These are phyloP conservation scores for Hippocampus barbouri DNA, from an alignment of 2,113 vertebrate genomes.

Conservation along the genomic window DNA sequence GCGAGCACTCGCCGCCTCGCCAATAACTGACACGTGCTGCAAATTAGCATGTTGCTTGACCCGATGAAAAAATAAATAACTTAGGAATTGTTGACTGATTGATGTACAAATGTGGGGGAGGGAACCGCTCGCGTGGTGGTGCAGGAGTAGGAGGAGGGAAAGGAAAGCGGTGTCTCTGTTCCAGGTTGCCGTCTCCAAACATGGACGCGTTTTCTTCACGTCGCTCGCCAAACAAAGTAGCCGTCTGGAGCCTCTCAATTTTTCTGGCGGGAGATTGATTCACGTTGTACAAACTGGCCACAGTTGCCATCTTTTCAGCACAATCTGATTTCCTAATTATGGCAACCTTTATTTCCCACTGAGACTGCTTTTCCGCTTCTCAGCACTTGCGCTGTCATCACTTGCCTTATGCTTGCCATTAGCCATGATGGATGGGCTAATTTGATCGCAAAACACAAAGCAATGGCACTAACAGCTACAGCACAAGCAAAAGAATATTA, in stretches of 20 bases:
- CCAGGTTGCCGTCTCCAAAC: background rate
- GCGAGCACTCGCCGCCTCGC: background rate
- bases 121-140: background rate
- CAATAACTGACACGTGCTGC: background rate
- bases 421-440: background rate
- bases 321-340: background rate
- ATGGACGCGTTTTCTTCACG: background rate
- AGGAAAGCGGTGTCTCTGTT: background rate
- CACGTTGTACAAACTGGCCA: background rate
- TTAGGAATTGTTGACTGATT: background rate
- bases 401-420: background rate
- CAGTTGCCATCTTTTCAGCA: background rate
- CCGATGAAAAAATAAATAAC: background rate
- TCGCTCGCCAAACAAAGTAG: background rate
- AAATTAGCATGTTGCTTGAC: background rate
- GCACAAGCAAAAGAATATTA: background rate
- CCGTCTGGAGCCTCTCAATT: background rate
- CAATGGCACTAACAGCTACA: background rate
- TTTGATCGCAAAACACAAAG: background rate
- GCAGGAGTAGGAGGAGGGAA: background rate
- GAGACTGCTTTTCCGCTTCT: background rate
- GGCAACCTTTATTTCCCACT: background rate
- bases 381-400: background rate
- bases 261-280: background rate
- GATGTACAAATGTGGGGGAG: background rate